Evolutionary conservation across 2,113 vertebrate genomes (phyloP).

Genomic region (Crotalus helleri): DNA sequence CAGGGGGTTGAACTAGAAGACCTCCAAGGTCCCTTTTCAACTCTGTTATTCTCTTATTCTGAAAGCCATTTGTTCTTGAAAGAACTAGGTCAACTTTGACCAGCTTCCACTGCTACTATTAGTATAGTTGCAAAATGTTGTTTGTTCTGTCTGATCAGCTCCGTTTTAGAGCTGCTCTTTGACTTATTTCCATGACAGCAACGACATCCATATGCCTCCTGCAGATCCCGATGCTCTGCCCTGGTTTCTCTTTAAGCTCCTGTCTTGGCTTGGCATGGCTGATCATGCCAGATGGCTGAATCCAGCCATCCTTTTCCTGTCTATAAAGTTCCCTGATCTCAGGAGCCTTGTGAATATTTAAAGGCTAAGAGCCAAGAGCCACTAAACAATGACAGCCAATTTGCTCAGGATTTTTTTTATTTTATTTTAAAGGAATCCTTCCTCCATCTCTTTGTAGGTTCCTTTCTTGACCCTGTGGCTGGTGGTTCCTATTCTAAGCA

Average conservation of each 20-base stretch:
- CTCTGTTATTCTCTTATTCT: too few species aligned
- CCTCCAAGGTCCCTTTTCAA: too few species aligned
- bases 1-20: too few species aligned
- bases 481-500: neutral
- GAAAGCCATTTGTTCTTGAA: neutral
- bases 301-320: neutral
- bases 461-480: neutral
- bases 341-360: neutral
- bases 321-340: neutral
- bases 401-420: neutral
- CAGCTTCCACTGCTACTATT: neutral
- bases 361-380: neutral
- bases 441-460: neutral
- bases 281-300: neutral
- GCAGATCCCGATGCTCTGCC: too few species aligned
- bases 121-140: neutral
- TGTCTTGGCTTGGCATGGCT: neutral
- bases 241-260: neutral
- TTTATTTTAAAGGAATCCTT: neutral
- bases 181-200: neutral
- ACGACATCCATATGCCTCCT: neutral
- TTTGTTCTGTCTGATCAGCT: neutral
- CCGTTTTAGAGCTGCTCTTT: neutral
- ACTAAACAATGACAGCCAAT: neutral
- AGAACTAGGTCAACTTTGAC: fast-evolving